These are phyloP conservation scores for Corythaeola cristata DNA, from an alignment of 2,113 vertebrate species.

Conservation along the genomic window DNA sequence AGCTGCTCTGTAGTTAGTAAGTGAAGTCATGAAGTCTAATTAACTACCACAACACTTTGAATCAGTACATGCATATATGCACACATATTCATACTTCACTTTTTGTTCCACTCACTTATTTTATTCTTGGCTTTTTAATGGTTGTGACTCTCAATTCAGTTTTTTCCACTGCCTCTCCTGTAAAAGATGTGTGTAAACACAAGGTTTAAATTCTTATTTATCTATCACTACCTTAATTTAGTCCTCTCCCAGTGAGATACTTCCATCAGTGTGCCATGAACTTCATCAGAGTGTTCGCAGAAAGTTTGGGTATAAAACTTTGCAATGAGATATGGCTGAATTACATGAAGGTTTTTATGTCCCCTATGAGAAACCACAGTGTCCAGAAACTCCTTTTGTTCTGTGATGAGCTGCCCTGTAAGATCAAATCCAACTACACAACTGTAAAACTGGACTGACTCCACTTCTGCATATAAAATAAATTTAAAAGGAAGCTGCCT, in stretches of 20 bases:
- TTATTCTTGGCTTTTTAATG: neutral
- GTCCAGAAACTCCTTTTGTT: neutral
- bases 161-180: fast-evolving
- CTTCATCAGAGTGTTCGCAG: neutral
- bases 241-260: neutral
- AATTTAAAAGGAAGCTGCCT: neutral
- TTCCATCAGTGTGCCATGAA: neutral
- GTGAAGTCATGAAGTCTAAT: neutral
- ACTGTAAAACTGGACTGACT: neutral
- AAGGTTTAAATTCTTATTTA: neutral
- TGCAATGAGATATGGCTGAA: neutral
- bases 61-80: neutral
- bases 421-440: neutral
- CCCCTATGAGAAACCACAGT: neutral
- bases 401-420: neutral
- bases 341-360: neutral
- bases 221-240: neutral
- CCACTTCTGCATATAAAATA: neutral
- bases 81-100: neutral
- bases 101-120: neutral
- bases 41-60: neutral
- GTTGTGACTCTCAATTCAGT: neutral
- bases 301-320: neutral
- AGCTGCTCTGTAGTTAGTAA: neutral
- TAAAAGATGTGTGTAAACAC: neutral